A percentile compares a stretch with the other conserved stretches of the same genome.
Evolutionary conservation across 2,888 invertebrate genomes (phyloP).

Genomic region (Agriopis leucophaearia): DNA sequence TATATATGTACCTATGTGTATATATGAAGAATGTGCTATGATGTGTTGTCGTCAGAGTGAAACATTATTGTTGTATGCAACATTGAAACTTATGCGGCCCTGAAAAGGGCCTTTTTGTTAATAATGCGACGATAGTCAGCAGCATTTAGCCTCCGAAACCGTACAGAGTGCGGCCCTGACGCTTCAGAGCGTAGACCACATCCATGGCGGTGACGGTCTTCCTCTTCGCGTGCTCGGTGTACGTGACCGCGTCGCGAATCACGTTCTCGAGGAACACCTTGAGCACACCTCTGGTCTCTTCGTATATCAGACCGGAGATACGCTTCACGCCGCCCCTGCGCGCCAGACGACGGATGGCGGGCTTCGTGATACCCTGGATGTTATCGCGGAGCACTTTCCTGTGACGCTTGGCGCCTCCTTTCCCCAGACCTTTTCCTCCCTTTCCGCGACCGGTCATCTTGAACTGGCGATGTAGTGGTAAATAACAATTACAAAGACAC

Average conservation of each 20-base stretch:
- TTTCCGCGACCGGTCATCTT: slow-evolving; percentile 8
- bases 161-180: slow-evolving; percentile 91
- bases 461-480: neutral
- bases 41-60: neutral
- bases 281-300: slow-evolving; percentile 91
- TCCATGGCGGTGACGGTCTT: slow-evolving; percentile 94
- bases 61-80: neutral
- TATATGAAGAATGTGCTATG: no score
- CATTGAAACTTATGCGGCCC: slow-evolving; percentile 36
- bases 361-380: slow-evolving; percentile 93
- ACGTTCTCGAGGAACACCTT: slow-evolving; percentile 94
- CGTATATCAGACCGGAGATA: slow-evolving; percentile 10
- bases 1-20: no score
- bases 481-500: no score
- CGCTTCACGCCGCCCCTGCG: slow-evolving; percentile 88
- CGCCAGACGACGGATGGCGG: slow-evolving; percentile 91
- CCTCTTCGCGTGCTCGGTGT: slow-evolving; percentile 91
- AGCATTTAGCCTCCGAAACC: slow-evolving; percentile 88
- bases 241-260: slow-evolving; percentile 93
- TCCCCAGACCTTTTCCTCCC: slow-evolving; percentile 87
- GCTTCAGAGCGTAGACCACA: slow-evolving; percentile 91
- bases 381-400: slow-evolving; percentile 92
- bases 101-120: slow-evolving; percentile 39
- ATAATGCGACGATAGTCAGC: neutral
- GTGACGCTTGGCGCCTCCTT: slow-evolving; percentile 93